Base-by-base conservation (phyloP, 2,888 invertebrate species). In the Gibbula magus region DNA sequence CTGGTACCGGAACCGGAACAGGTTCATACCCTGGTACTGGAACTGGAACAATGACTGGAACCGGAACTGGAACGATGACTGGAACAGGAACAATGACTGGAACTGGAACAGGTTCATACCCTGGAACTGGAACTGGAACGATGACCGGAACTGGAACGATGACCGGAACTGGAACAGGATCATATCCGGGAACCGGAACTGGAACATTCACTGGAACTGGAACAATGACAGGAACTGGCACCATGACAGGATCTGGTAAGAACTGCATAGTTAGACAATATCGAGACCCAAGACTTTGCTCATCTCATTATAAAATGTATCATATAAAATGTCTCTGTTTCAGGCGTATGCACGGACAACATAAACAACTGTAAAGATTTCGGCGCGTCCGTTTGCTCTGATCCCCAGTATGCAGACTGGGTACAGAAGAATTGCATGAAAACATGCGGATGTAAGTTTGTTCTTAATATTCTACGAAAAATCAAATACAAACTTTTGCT, bases 371-470 rank as follows among this genome's bases (percentile, higher is more conserved):
- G 89, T 56, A 75, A 70, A 10, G 56, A 67, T 29, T 88, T 87
- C 53, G 86, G 83, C 0, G 29, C 79, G 3, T 52, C 75, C 22
- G 81, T 87, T 0, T 89, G 89, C 77, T 79, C 83, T 4, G 79
- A 86, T 45, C 70, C 84, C 0, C 73, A 77, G 0, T 86, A 87
- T 66, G 35, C 81, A 1, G 51, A 79, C 22, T 89, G 89, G 89
- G 88, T 85, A 0, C 75, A 75, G 2, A 83, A 86, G 20, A 86
- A 89, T 80, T 89, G 89, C 78, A 81, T 81, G 18, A 80, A 81
- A 8, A 87, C 70, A 78, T 89, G 89, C 84, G 82, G 84, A 25
- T 88, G 88, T 79, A 35, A 70, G 70, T 70, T 20, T 39, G 0
- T n/a, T 18, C 35, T 3, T 45, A 13, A 45, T 45, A 7, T 45